Evolutionary conservation across 2,113 vertebrate genomes (phyloP), one percentile per base, ranked within the genome.

Genomic region (Ceuthmochares aereus): DNA sequence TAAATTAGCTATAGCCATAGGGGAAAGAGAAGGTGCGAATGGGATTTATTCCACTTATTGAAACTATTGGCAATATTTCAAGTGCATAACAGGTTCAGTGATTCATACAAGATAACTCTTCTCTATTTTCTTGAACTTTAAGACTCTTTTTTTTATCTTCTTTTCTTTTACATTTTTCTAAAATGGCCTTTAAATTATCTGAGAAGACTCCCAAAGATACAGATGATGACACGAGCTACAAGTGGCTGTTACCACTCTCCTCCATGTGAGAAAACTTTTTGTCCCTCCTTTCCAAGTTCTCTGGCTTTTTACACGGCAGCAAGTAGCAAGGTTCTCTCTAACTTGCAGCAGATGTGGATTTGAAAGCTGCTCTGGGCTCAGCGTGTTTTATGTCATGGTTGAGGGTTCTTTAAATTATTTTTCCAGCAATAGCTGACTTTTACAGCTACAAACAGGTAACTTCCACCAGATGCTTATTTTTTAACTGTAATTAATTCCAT

Each of bases 391-490:
- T 82, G 47, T 52, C 62, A 70, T 56, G 26, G 73, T 95, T 96
- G 93, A 94, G 74, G 21, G 36, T 88, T 95, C 72, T 97, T 96
- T 86, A 95, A 90, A 89, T 92, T 54, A 73, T 94, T 96, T 45
- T 97, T 94, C 77, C 68, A 95, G 47, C 90, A 90, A 88, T 75
- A 88, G n/a, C 14, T 80, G 60, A 67, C 70, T 75, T 77, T 96
- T 88, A 81, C 75, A 96, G 62, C 77, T 96, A 70, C 55, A 89
- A 45, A 66, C 78, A 96, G 68, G 63, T 90, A 95, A 87, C 86
- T 87, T 92, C 93, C 96, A 93, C 76, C 76, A 96, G 94, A 97
- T 96, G 93, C 68, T 96, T 94, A 94, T 93, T 96, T 95, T 87
- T 90, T 58, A 96, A 93, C 87, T 83, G 66, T 93, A 96, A 96